A percentile compares a stretch with the other conserved stretches of the same genome.
These are phyloP conservation scores for Delphinapterus leucas DNA, from an alignment of 2,113 vertebrate species.

Conservation along the genomic window DNA sequence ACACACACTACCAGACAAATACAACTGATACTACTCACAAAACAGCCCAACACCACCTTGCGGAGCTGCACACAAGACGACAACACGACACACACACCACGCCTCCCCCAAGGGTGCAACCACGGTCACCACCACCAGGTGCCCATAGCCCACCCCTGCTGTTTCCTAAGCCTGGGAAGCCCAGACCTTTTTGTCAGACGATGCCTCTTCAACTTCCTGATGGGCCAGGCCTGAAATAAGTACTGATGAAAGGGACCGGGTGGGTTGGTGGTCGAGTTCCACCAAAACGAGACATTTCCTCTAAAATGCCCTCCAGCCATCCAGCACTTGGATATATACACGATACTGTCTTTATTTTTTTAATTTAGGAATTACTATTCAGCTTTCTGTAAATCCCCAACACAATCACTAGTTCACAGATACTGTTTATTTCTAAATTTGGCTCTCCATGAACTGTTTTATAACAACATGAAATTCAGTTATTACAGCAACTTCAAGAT, in stretches of 20 bases:
- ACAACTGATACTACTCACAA: not conserved
- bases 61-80: not conserved
- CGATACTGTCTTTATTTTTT: not conserved
- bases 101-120: not conserved
- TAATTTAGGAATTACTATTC: not conserved
- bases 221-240: not conserved
- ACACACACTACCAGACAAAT: not conserved
- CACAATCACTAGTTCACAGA: not conserved
- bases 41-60: not conserved
- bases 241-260: not conserved
- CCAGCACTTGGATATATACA: not conserved
- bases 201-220: not conserved
- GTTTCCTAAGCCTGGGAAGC: not conserved
- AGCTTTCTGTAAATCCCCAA: not conserved
- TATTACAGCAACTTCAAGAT: not conserved
- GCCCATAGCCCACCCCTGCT: not conserved
- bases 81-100: fast-evolving
- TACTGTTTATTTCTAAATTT: not conserved
- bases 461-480: not conserved
- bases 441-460: not conserved
- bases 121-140: fast-evolving
- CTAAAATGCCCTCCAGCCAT: not conserved
- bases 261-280: not conserved
- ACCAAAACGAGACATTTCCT: not conserved
- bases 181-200: too few relatives aligned